Conservation (phyloP, 2,113 vertebrate genomes). For the Solea solea region DNA sequence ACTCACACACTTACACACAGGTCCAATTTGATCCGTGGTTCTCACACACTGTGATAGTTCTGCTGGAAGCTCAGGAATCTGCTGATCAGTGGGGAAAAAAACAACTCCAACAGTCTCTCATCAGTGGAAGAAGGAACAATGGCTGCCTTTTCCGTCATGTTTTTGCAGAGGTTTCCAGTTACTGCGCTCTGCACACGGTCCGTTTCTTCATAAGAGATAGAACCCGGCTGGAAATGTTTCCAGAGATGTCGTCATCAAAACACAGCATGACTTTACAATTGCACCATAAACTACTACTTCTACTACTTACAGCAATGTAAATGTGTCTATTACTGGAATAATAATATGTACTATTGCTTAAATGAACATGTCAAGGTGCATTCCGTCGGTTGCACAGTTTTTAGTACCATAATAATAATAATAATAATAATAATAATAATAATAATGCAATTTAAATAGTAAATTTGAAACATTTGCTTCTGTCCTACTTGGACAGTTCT, state of each 20-base stretch:
- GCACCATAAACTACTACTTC: too few species aligned
- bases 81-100: constrained; percentile 4
- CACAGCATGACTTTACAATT: too few species aligned
- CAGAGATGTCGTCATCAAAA: too few species aligned
- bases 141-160: background rate
- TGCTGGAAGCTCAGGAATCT: constrained; percentile 41
- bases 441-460: too few species aligned
- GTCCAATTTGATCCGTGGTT: background rate
- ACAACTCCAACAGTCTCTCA: background rate
- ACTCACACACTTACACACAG: background rate
- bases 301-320: too few species aligned
- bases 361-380: too few species aligned
- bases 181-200: background rate
- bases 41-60: constrained; percentile 5
- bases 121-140: constrained; percentile 29
- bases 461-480: background rate
- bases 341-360: too few species aligned
- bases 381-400: background rate
- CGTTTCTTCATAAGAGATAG: too few species aligned
- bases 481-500: background rate
- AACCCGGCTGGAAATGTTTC: too few species aligned
- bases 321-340: too few species aligned
- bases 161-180: constrained; percentile 19
- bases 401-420: too few species aligned
- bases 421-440: too few species aligned